Evolutionary conservation across 2,888 invertebrate species (phyloP).

Genomic region (Oscheius sp.): DNA sequence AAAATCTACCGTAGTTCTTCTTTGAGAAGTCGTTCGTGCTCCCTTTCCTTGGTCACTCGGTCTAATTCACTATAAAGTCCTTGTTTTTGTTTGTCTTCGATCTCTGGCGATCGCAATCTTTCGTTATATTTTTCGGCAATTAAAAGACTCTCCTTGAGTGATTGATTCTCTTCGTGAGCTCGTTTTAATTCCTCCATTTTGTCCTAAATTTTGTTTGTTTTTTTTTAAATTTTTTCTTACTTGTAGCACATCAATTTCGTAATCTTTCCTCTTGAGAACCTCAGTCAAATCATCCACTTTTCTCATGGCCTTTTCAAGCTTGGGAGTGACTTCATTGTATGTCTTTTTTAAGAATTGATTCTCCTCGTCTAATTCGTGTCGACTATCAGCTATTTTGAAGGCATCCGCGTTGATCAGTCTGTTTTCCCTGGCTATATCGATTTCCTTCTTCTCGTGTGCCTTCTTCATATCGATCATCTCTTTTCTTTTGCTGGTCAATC

Average conservation of each 20-base stretch:
- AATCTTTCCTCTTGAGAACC: conserved; percentile 1
- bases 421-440: neutral
- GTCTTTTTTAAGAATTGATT: neutral
- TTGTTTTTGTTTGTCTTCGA: conserved; percentile 21
- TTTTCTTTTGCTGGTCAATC: conserved; percentile 13
- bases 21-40: conserved; percentile 17
- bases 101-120: conserved; percentile 13
- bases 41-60: conserved; percentile 23
- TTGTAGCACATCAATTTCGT: conserved; percentile 6
- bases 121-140: neutral
- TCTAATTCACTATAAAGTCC: conserved; percentile 10
- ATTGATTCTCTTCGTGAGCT: conserved; percentile 10
- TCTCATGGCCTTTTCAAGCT: conserved; percentile 2
- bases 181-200: conserved; percentile 1
- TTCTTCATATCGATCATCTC: conserved; percentile 11
- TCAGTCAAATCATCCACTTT: conserved; percentile 32
- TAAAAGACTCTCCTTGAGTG: conserved; percentile 15
- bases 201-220: neutral
- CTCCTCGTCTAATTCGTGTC: neutral
- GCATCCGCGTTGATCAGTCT: neutral
- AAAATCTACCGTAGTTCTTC: conserved; percentile 30
- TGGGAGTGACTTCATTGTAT: neutral
- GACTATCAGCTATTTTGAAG: neutral
- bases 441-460: neutral
- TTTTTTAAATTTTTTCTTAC: neutral